phyloP scores from a whole-genome alignment of 2,797 vertebrate species.

The Eremophila alpestris region DNA sequence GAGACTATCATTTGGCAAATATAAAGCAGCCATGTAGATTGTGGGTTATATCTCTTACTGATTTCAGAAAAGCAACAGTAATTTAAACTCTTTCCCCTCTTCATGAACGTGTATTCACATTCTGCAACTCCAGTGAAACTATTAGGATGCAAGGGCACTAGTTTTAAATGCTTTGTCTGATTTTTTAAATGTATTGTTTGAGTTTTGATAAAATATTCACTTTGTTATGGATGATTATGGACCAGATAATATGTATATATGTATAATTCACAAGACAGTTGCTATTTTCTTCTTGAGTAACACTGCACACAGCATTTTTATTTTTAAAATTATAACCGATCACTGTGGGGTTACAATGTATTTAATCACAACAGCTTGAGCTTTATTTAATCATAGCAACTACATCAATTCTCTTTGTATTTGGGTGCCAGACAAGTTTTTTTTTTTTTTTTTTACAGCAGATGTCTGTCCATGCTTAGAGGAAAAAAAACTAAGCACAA shows the following conservation, averaged over 20 bases:
- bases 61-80: not conserved
- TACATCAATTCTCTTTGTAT: not conserved
- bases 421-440: conserved; percentile 9
- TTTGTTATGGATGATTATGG: conserved; percentile 56
- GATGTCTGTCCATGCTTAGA: not conserved
- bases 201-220: conserved; percentile 64
- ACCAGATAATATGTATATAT: conserved; percentile 13
- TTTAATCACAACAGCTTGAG: conserved; percentile 42
- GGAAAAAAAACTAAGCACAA: conserved; percentile 25
- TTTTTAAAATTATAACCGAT: conserved; percentile 53
- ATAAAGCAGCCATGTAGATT: not conserved
- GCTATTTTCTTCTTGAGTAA: not conserved
- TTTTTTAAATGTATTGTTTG: conserved; percentile 63
- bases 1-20: not conserved
- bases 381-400: conserved; percentile 30
- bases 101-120: not conserved
- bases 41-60: not conserved
- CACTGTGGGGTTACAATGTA: conserved; percentile 33
- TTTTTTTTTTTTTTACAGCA: not conserved
- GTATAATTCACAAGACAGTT: conserved; percentile 25
- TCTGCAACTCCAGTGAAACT: not conserved
- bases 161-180: conserved; percentile 33
- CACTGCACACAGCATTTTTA: conserved; percentile 26
- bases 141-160: conserved; percentile 14
- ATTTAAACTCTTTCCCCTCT: not conserved